These are phyloP conservation scores for Etia nguti DNA, from an alignment of 2,113 vertebrate species.

Conservation along the genomic window DNA sequence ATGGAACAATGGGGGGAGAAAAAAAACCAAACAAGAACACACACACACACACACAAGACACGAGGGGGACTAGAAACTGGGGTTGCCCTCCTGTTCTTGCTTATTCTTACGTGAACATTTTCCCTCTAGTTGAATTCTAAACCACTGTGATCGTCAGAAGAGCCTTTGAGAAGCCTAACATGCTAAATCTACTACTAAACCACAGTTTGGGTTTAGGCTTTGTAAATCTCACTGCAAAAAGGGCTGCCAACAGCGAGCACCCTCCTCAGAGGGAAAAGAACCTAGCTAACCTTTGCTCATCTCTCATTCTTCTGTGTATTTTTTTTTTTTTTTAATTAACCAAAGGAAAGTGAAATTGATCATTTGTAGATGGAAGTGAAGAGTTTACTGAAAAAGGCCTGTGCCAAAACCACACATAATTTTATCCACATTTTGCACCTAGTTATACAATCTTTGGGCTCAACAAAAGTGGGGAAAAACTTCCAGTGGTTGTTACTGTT, in stretches of 20 bases:
- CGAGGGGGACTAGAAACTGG: constrained; percentile 31
- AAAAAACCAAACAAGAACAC: neutral
- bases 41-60: neutral
- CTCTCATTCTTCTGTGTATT: neutral
- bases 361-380: constrained; percentile 7
- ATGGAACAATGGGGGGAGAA: constrained; percentile 36
- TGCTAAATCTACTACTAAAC: constrained; percentile 3
- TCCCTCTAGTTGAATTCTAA: constrained; percentile 55
- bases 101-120: constrained; percentile 37
- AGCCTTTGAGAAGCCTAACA: constrained; percentile 56
- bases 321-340: constrained; percentile 31
- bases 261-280: constrained; percentile 6
- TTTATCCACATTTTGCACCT: constrained; percentile 30
- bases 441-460: neutral
- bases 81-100: constrained; percentile 12
- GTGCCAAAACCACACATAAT: constrained; percentile 38
- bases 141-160: constrained; percentile 74
- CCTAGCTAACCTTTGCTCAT: constrained; percentile 21
- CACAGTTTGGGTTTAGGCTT: constrained; percentile 37
- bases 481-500: neutral
- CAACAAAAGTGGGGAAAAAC: neutral
- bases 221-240: constrained; percentile 23
- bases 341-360: constrained; percentile 53
- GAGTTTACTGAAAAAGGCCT: neutral
- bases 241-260: constrained; percentile 52